Percentiles rank a stretch among this genome's conserved stretches.
Conservation (phyloP, 2,888 invertebrate species). For the Tridacna crocea region DNA sequence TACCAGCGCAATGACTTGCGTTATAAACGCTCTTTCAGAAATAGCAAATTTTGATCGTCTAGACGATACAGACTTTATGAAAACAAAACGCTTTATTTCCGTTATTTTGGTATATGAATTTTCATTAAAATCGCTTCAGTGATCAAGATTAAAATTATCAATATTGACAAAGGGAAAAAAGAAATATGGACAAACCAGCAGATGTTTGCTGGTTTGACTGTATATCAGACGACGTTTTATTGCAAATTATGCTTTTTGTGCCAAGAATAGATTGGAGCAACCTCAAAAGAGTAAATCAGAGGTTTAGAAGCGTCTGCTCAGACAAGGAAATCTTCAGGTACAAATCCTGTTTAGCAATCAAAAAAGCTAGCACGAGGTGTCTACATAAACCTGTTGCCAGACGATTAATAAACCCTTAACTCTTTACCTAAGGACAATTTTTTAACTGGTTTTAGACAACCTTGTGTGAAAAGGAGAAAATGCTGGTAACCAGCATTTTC, state of each 20-base stretch:
- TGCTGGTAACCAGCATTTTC: too few species aligned
- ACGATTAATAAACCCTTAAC: too few species aligned
- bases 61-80: background rate
- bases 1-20: too few species aligned
- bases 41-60: background rate
- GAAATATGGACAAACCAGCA: slow-evolving; percentile 41
- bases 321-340: slow-evolving; percentile 76
- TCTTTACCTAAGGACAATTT: too few species aligned
- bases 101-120: background rate
- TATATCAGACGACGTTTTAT: slow-evolving; percentile 74
- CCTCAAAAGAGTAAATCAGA: slow-evolving; percentile 62
- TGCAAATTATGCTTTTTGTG: slow-evolving; percentile 71
- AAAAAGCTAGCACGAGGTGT: too few species aligned
- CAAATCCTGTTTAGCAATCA: background rate
- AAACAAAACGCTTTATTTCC: slow-evolving; percentile 14
- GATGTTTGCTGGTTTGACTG: slow-evolving; percentile 48
- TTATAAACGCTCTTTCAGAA: background rate
- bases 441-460: too few species aligned
- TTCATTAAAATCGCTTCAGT: slow-evolving; percentile 17
- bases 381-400: too few species aligned
- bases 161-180: slow-evolving; percentile 32
- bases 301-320: slow-evolving; percentile 68
- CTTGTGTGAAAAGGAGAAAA: too few species aligned
- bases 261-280: slow-evolving; percentile 60
- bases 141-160: background rate